Evolutionary conservation across 2,797 vertebrate genomes (phyloP), one percentile per base, ranked within the genome.

Genomic region (Cossypha niveicapilla): DNA sequence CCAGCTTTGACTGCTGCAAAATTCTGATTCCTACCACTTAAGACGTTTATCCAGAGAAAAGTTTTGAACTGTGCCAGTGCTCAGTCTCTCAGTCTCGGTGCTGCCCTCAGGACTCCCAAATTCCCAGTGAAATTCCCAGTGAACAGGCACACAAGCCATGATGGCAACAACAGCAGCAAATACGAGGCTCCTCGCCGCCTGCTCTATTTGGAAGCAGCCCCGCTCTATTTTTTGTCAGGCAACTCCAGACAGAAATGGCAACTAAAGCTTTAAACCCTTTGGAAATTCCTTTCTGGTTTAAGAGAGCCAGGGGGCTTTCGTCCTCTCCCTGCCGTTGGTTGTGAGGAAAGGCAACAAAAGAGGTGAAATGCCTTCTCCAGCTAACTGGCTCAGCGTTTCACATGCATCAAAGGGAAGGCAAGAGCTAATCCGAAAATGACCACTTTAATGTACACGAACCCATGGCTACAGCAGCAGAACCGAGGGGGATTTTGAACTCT

Each of bases 181-280:
- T 4, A 16, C 1, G 15, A 76, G 41, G 91, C 86, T 88, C 87
- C 75, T 92, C 50, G 42, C 84, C 60, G 86, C 97, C 96, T 75
- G 93, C 65, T 95, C 96, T 83, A 1, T 97, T 96, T 97, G 95
- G 96, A 98, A 97, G 97, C 93, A 97, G 97, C 96, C 96, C 97
- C 63, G 24, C 75, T 90, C 92, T 96, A 92, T 97, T 97, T 94
- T 97, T 97, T 67, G 60, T 61, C 91, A 74, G 89, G 92, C 96
- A 97, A 91, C 92, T 57, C 78, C 89, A 91, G 87, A 91, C 58
- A 83, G 47, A 93, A 90, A 62, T 86, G 78, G 82, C 86, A 87
- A 72, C 75, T 80, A 65, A 96, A 92, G 80, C 93, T 92, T 92
- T 96, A 97, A 95, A 96, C 82, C 73, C 70, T 77, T 84, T 90